Percentiles rank a stretch among this genome's conserved stretches.
Evolutionary conservation across 2,113 vertebrate genomes (phyloP).

Genomic region (Xiphophorus hellerii): DNA sequence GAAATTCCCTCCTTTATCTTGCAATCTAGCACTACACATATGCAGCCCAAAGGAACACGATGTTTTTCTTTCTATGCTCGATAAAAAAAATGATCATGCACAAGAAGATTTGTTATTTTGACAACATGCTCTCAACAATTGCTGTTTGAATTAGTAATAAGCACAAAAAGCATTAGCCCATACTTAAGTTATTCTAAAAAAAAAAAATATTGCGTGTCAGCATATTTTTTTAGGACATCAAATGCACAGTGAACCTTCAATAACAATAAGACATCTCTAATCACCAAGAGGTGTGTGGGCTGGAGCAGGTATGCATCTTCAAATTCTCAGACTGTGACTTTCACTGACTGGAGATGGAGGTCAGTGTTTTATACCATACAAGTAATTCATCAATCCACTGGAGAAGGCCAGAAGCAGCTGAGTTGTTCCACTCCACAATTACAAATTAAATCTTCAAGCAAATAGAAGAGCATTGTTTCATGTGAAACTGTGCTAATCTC

Average conservation of each 20-base stretch:
- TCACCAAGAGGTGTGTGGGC: not conserved
- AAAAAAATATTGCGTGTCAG: not conserved
- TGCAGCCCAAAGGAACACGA: slow-evolving; percentile 52
- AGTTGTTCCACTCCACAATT: not conserved
- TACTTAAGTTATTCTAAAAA: not conserved
- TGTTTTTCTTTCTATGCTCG: slow-evolving; percentile 24
- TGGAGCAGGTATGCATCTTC: too few species aligned
- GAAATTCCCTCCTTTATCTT: slow-evolving; percentile 76
- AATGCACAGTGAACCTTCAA: not conserved
- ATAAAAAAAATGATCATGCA: slow-evolving; percentile 40
- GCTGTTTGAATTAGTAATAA: not conserved
- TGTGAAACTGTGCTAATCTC: too few species aligned
- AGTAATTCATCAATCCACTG: too few species aligned
- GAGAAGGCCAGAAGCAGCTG: too few species aligned
- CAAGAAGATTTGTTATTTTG: slow-evolving; percentile 21
- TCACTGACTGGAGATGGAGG: too few species aligned
- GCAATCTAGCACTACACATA: slow-evolving; percentile 51
- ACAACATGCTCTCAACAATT: not conserved
- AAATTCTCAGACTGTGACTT: too few species aligned
- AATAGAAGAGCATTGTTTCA: too few species aligned
- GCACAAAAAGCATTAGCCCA: not conserved
- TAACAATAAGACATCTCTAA: not conserved
- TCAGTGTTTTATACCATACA: too few species aligned
- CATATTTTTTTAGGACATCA: not conserved
- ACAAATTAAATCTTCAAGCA: not conserved